A percentile compares a stretch with the other conserved stretches of the same genome.
Conservation (phyloP, 2,797 vertebrate species). For the Myotis findleyi region DNA sequence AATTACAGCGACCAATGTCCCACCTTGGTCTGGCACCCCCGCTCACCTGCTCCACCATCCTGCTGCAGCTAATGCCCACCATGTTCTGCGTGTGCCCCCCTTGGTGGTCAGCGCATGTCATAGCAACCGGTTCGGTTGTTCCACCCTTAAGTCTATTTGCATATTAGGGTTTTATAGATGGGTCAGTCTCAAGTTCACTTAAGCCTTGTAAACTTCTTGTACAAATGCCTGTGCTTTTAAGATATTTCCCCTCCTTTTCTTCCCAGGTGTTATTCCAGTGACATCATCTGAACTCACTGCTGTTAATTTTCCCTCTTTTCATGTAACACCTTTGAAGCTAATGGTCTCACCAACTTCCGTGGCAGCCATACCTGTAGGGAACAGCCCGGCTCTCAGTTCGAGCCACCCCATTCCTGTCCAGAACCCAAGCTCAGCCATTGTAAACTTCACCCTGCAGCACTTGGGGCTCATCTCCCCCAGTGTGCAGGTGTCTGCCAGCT, state of each 20-base stretch:
- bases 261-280: slow-evolving; percentile 87
- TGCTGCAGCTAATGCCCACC: too few relatives aligned
- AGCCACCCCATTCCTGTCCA: slow-evolving; percentile 83
- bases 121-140: too few relatives aligned
- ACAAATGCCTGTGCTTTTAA: slow-evolving; percentile 44
- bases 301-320: slow-evolving; percentile 87
- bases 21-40: too few relatives aligned
- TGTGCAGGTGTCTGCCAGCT: slow-evolving; percentile 82
- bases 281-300: slow-evolving; percentile 84
- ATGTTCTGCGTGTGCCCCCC: too few relatives aligned
- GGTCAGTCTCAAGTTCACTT: background rate
- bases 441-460: slow-evolving; percentile 96
- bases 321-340: slow-evolving; percentile 87
- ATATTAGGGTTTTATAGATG: background rate
- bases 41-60: too few relatives aligned
- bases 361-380: slow-evolving; percentile 86
- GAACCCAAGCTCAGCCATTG: slow-evolving; percentile 92
- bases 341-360: slow-evolving; percentile 87
- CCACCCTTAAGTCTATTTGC: too few relatives aligned
- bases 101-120: too few relatives aligned
- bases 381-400: slow-evolving; percentile 72
- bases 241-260: slow-evolving; percentile 46
- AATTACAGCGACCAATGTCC: too few relatives aligned
- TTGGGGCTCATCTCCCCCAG: slow-evolving; percentile 91
- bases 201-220: background rate